A percentile compares a stretch with the other conserved stretches of the same genome.
Conservation (phyloP, 2,113 vertebrate genomes). For the Pampusana beccarii region DNA sequence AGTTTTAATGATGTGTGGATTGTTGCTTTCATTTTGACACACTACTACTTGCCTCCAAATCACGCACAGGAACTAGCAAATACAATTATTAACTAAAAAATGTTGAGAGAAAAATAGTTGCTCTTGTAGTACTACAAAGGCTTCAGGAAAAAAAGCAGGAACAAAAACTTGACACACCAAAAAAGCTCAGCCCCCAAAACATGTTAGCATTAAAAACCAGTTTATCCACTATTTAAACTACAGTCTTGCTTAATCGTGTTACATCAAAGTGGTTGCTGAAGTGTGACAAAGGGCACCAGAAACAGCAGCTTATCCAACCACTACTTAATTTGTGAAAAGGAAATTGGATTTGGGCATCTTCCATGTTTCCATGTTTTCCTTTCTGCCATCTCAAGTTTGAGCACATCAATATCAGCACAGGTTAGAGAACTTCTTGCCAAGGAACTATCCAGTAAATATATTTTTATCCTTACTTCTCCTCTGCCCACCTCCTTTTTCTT, state of each 20-base stretch:
- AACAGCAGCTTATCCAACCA: not conserved
- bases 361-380: not conserved
- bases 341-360: slow-evolving; percentile 19
- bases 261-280: slow-evolving; percentile 24
- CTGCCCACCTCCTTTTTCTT: not conserved
- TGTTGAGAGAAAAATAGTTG: not conserved
- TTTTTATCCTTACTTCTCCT: not conserved
- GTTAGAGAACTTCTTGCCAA: not conserved
- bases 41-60: not conserved
- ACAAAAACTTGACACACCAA: not conserved
- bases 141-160: not conserved
- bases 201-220: slow-evolving; percentile 20
- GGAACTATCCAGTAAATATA: not conserved
- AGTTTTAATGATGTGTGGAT: not conserved
- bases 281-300: slow-evolving; percentile 55
- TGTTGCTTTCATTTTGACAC: not conserved
- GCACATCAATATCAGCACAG: not conserved
- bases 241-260: slow-evolving; percentile 10
- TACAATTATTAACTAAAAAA: not conserved
- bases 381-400: not conserved
- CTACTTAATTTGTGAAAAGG: not conserved
- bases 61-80: not conserved
- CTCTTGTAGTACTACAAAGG: not conserved
- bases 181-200: not conserved
- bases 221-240: slow-evolving; percentile 39